Evolutionary conservation across 64 coral and sea anemone species (phyloP), one percentile per base, ranked within the genome.

Genomic region (Porites australiensis): DNA sequence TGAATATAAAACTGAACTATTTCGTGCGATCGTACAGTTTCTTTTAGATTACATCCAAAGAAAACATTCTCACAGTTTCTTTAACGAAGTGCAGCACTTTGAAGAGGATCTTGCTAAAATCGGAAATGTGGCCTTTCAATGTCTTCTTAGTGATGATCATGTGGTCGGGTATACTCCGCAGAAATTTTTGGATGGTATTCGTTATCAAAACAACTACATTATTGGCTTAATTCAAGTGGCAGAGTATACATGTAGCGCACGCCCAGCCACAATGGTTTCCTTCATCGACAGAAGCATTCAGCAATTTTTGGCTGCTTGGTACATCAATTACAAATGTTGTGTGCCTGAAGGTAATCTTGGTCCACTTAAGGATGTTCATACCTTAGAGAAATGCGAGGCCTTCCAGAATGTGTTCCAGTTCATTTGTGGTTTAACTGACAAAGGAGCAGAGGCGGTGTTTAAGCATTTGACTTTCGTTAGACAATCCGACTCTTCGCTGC

Each of bases 381-480:
- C 57, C 5, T 80, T 80, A 6, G 57, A 80, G 7, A 23, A 60
- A 9, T 80, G 77, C 22, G 10, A 61, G 19, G 19, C 53, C 53
- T 80, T 80, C n/a, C 54, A 80, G 4, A 80, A 80, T 62, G 53
- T 80, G 59, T 62, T 80, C 27, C 77, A 80, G 77, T 80, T 80
- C 23, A 21, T 80, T 14, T 80, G 77, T 43, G 77, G 77, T 60
- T 60, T 80, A 18, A 20, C 53, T 1, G 6, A 80, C 22, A 5
- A 80, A 60, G 55, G 77, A 62, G 77, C 77, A 80, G 52, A 13
- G 77, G 44, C 4, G 13, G 77, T 80, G 5, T 80, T 61, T 60
- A 4, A 80, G 9, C 77, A 80, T 44, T 45, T 80, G 77, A 2
- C 12, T n/a, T 80, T 23, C 21, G 7, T 80, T 0, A 80, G 77